phyloP scores from a whole-genome alignment of 2,888 invertebrate species.

The Clivina fossor region DNA sequence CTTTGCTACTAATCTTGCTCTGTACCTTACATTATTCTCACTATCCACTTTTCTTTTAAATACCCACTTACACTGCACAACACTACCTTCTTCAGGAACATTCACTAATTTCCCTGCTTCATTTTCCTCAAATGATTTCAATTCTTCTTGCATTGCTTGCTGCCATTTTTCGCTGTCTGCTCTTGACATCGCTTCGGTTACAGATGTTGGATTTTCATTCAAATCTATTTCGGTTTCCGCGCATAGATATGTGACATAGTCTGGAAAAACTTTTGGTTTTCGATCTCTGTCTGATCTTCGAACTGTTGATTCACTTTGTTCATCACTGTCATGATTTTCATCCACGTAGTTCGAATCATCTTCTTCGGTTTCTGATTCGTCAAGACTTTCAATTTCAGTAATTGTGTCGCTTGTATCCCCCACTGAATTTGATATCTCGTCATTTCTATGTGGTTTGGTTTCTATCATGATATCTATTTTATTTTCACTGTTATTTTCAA shows the following conservation, averaged over 20 bases:
- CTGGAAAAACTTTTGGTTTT: conserved; percentile 37
- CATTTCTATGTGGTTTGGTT: conserved; percentile 11
- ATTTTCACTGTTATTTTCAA: no score
- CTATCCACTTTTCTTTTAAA: conserved; percentile 42
- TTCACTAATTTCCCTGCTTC: conserved; percentile 42
- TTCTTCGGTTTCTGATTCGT: conserved; percentile 15
- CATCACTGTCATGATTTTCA: conserved; percentile 23
- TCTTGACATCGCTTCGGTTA: conserved; percentile 41
- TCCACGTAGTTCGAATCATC: conserved; percentile 2
- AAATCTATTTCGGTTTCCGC: conserved; percentile 7
- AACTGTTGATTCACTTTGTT: conserved; percentile 15
- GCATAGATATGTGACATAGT: conserved; percentile 40
- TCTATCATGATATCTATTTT: conserved; percentile 6
- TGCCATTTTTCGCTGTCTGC: conserved; percentile 39
- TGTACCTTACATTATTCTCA: conserved; percentile 38
- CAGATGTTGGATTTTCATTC: conserved; percentile 35
- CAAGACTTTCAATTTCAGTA: conserved; percentile 7
- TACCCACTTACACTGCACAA: conserved; percentile 45
- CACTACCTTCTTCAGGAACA: conserved; percentile 36
- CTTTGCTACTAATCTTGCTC: conserved; percentile 30
- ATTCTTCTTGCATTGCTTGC: conserved; percentile 43
- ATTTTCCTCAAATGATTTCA: conserved; percentile 43
- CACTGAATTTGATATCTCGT: conserved; percentile 34
- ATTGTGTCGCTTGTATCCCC: conserved; percentile 18
- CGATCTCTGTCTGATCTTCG: conserved; percentile 37